A percentile compares a stretch with the other conserved stretches of the same genome.
Conservation (phyloP, 1,140 invertebrate genomes). For the Monomorium pharaonis region DNA sequence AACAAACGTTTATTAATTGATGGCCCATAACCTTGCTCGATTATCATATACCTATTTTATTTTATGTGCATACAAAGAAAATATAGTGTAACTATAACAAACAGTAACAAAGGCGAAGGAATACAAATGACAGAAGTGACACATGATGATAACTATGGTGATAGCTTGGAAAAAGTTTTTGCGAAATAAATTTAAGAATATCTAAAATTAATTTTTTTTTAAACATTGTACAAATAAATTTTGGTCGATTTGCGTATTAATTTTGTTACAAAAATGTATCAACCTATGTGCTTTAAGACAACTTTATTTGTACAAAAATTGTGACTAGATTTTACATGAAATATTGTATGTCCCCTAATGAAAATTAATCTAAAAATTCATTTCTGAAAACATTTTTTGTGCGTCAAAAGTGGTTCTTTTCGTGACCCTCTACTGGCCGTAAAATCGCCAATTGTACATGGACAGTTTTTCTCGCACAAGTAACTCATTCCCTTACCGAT, state of each 20-base stretch:
- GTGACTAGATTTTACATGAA: slow-evolving; percentile 71
- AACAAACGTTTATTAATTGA: background rate
- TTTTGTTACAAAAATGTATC: slow-evolving; percentile 22
- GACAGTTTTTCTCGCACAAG: too few relatives aligned
- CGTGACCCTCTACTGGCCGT: too few relatives aligned
- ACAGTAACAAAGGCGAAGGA: background rate
- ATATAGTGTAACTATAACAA: background rate
- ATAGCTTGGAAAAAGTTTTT: background rate
- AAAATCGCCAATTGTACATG: too few relatives aligned
- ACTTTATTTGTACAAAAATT: slow-evolving; percentile 67
- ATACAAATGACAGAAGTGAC: background rate
- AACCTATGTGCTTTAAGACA: slow-evolving; percentile 52
- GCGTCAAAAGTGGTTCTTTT: too few relatives aligned
- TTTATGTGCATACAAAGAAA: background rate
- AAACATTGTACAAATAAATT: background rate
- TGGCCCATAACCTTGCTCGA: background rate
- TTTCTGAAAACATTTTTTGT: too few relatives aligned
- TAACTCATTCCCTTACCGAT: too few relatives aligned
- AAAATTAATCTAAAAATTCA: slow-evolving; percentile 36
- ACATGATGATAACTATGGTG: background rate
- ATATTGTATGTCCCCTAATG: slow-evolving; percentile 53
- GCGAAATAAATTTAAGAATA: background rate
- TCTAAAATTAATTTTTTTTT: background rate
- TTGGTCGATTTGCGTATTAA: slow-evolving; percentile 1
- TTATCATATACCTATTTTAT: background rate